phyloP scores from a whole-genome alignment of 2,797 vertebrate genomes.

The Enteromius unitaeniatus region DNA sequence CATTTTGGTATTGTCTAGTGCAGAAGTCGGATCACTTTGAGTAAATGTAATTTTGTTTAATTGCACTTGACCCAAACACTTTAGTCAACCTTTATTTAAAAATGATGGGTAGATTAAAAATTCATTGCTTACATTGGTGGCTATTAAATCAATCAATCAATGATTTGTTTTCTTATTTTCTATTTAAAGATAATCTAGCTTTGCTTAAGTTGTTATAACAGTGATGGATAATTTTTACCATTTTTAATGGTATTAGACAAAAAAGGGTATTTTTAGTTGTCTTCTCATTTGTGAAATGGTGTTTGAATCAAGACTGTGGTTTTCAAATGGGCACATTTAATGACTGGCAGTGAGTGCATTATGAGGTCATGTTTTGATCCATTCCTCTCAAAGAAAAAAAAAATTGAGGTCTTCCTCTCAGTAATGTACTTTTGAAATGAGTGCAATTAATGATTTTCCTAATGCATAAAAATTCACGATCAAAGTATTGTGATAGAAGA shows the following conservation, averaged over 20 bases:
- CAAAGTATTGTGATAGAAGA: conserved; percentile 25
- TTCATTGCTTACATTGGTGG: not conserved
- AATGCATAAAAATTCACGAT: conserved; percentile 34
- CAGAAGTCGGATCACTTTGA: not conserved
- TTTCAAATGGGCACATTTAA: conserved; percentile 1
- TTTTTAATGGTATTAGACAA: not conserved
- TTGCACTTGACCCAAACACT: not conserved
- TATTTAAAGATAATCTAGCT: not conserved
- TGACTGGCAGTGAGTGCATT: conserved; percentile 2
- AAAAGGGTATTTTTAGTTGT: not conserved
- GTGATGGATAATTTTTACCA: not conserved
- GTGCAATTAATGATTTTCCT: conserved; percentile 28
- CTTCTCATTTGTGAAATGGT: conserved; percentile 7
- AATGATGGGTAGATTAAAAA: not conserved
- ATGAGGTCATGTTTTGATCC: conserved; percentile 41
- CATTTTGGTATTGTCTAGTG: not conserved
- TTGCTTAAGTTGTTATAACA: not conserved
- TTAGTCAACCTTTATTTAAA: not conserved
- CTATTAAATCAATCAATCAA: too few relatives aligned
- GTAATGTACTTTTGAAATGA: conserved; percentile 16
- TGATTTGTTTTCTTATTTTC: not conserved
- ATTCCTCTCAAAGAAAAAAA: conserved; percentile 8
- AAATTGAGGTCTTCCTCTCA: conserved; percentile 5
- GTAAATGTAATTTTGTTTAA: not conserved
- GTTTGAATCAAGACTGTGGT: not conserved